Evolutionary conservation across 2,113 vertebrate species (phyloP).

Genomic region (Phrynosoma blainvillii): DNA sequence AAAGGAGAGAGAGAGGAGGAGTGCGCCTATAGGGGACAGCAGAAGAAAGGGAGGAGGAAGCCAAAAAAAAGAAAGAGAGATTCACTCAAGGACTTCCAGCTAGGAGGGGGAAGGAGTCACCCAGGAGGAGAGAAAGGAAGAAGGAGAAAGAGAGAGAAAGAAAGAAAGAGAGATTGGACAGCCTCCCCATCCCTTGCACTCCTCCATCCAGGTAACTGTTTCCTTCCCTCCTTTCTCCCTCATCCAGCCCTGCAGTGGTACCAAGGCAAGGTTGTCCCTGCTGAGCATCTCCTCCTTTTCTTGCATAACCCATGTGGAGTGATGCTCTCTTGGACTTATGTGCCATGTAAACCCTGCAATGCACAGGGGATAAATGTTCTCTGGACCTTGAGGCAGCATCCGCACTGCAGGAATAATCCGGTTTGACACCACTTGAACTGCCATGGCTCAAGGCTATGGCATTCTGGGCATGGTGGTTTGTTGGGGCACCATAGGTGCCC

Average conservation of each 20-base stretch:
- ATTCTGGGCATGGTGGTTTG: too few relatives aligned
- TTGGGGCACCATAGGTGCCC: too few relatives aligned
- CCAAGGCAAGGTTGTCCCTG: not conserved
- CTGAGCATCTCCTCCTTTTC: not conserved
- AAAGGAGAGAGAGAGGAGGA: slow-evolving; percentile 24
- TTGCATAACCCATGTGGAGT: not conserved
- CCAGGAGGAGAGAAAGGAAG: not conserved
- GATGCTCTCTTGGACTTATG: too few relatives aligned
- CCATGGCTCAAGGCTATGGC: too few relatives aligned
- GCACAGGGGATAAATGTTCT: too few relatives aligned
- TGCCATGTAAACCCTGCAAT: too few relatives aligned
- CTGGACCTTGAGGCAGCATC: too few relatives aligned
- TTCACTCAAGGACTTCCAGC: not conserved
- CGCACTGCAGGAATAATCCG: too few relatives aligned
- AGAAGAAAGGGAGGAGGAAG: not conserved
- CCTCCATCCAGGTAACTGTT: not conserved
- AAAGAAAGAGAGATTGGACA: not conserved
- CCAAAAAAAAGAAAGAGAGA: not conserved
- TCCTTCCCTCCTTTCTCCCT: not conserved
- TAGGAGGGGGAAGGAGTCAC: not conserved
- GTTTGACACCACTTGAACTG: too few relatives aligned
- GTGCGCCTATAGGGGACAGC: not conserved
- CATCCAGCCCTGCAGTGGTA: too few relatives aligned
- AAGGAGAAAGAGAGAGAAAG: not conserved
- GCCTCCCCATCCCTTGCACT: not conserved